Evolutionary conservation across 2,113 vertebrate genomes (phyloP).

Genomic region (Kryptolebias marmoratus): DNA sequence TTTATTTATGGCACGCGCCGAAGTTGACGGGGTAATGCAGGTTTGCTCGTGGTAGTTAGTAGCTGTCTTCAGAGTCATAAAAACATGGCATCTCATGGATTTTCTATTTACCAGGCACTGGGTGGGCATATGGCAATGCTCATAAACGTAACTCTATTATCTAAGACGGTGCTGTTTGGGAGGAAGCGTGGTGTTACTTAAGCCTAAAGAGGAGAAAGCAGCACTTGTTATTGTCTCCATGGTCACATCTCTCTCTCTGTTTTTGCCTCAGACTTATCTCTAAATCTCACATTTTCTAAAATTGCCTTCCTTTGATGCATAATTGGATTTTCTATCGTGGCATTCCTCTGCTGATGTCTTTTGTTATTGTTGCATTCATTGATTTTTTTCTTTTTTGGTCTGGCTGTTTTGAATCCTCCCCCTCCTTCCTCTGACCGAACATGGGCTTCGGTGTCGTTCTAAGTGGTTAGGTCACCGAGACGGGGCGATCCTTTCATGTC

Average conservation of each 20-base stretch:
- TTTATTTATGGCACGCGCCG: constrained; percentile 61
- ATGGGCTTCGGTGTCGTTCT: constrained; percentile 47
- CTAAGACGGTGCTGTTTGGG: constrained; percentile 56
- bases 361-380: constrained; percentile 69
- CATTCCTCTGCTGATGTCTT: constrained; percentile 61
- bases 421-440: constrained; percentile 25
- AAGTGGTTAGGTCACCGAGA: constrained; percentile 47
- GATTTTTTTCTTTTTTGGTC: constrained; percentile 53
- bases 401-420: constrained; percentile 53
- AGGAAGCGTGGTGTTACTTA: constrained; percentile 60
- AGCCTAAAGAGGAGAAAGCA: constrained; percentile 52
- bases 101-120: constrained; percentile 71
- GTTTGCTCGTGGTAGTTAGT: constrained; percentile 62
- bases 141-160: constrained; percentile 70
- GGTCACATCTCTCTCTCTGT: constrained; percentile 46
- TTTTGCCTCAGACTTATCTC: constrained; percentile 55
- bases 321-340: constrained; percentile 67
- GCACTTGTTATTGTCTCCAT: constrained; percentile 52
- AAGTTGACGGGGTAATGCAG: constrained; percentile 49
- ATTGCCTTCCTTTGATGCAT: constrained; percentile 68
- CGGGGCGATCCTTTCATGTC: constrained; percentile 55
- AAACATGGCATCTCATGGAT: constrained; percentile 71
- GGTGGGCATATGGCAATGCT: constrained; percentile 68
- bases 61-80: constrained; percentile 62
- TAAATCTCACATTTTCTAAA: constrained; percentile 63